Evolutionary conservation across 2,888 invertebrate genomes (phyloP).

Genomic region (Apotomis capreana): DNA sequence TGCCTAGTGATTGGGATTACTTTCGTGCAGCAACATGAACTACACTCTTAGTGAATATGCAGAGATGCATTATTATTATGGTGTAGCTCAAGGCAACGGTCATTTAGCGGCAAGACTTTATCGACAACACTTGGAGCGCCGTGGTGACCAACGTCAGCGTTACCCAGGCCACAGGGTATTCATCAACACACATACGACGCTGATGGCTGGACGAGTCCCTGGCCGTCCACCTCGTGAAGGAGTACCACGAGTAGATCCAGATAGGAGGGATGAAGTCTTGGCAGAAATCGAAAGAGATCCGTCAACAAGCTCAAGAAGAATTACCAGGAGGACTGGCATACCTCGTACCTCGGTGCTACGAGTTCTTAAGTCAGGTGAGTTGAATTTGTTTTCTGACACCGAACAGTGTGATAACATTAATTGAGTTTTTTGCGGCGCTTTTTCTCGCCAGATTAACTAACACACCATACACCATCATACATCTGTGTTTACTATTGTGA

Average conservation of each 20-base stretch:
- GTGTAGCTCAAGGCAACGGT: too few species aligned
- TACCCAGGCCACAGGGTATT: slow-evolving; percentile 4
- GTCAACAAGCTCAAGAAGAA: slow-evolving; percentile 34
- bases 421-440: too few species aligned
- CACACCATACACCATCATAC: too few species aligned
- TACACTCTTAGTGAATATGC: neutral
- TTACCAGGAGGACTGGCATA: slow-evolving; percentile 24
- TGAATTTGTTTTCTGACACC: neutral
- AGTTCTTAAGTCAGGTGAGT: too few species aligned
- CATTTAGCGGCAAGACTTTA: too few species aligned
- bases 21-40: neutral
- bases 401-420: too few species aligned
- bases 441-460: too few species aligned
- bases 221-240: slow-evolving; percentile 25
- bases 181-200: slow-evolving; percentile 1
- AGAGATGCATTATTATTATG: slow-evolving; percentile 1
- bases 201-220: slow-evolving; percentile 22
- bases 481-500: too few species aligned
- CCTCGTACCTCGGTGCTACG: neutral
- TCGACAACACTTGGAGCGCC: neutral
- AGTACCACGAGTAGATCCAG: slow-evolving; percentile 19
- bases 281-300: slow-evolving; percentile 37
- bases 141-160: neutral
- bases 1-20: neutral
- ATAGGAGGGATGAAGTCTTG: slow-evolving; percentile 29